These are phyloP conservation scores for Amblyopsis hoosieri DNA, from an alignment of 2,797 vertebrate species.

Conservation along the genomic window DNA sequence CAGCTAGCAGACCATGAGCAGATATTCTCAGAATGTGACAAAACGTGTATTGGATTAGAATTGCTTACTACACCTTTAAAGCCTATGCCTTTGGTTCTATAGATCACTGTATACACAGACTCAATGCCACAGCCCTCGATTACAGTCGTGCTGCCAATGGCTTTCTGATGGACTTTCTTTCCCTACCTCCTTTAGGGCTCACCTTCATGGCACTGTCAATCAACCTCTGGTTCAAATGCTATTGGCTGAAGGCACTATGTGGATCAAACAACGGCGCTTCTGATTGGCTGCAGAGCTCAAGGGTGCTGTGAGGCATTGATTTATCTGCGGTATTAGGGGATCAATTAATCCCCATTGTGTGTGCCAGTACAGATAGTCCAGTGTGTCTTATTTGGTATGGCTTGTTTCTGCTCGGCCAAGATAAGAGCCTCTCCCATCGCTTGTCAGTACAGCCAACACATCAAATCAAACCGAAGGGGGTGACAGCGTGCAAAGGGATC, in stretches of 20 bases:
- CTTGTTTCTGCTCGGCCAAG: conserved; percentile 79
- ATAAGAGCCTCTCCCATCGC: conserved; percentile 76
- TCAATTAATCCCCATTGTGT: conserved; percentile 87
- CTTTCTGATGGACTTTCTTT: conserved; percentile 77
- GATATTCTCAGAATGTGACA: no score
- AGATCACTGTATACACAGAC: conserved; percentile 41
- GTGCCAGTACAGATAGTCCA: conserved; percentile 83
- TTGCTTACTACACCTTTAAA: background rate
- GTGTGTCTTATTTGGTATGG: conserved; percentile 80
- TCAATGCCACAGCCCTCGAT: conserved; percentile 46
- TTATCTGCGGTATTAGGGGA: conserved; percentile 85
- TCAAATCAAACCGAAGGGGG: conserved; percentile 72
- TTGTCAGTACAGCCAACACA: conserved; percentile 67
- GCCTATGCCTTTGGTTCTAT: conserved; percentile 22
- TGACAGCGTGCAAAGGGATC: conserved; percentile 59
- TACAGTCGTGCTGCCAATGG: conserved; percentile 60
- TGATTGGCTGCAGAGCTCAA: conserved; percentile 72
- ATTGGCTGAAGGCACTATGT: conserved; percentile 70
- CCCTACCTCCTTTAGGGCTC: conserved; percentile 56
- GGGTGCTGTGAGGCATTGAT: conserved; percentile 77
- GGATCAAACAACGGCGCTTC: conserved; percentile 65
- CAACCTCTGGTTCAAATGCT: conserved; percentile 37
- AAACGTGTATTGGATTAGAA: no score
- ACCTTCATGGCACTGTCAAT: conserved; percentile 59
- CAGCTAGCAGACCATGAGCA: no score